phyloP scores from a whole-genome alignment of 2,113 vertebrate genomes.

The Sphyrna mokarran region DNA sequence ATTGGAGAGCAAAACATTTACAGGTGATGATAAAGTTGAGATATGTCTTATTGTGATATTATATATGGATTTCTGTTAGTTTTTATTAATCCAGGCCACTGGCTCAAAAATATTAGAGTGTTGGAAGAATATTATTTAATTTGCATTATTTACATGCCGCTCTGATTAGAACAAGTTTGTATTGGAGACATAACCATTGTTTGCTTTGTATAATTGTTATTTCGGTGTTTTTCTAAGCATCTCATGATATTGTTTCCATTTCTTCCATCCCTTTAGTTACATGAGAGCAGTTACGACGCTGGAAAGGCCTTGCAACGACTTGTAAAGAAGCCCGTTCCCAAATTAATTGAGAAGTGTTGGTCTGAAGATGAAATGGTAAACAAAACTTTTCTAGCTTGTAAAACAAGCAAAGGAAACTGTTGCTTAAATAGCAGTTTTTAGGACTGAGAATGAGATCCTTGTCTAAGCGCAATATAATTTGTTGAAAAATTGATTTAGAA shows the following conservation, averaged over 20 bases:
- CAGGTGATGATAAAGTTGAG: not conserved
- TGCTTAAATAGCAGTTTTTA: not conserved
- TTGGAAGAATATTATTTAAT: not conserved
- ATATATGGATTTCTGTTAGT: not conserved
- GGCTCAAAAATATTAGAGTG: not conserved
- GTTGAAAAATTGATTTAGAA: not conserved
- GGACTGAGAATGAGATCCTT: not conserved
- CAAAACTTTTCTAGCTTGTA: constrained; percentile 1
- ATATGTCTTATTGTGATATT: not conserved
- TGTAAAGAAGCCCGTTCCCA: constrained; percentile 96
- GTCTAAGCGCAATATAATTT: not conserved
- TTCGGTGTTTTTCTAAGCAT: constrained; percentile 41
- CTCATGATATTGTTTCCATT: constrained; percentile 33
- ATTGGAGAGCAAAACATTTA: not conserved
- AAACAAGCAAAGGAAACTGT: not conserved
- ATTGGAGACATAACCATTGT: constrained; percentile 39
- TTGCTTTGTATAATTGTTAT: constrained; percentile 11
- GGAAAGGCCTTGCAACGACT: constrained; percentile 95
- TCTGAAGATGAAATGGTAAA: constrained; percentile 98
- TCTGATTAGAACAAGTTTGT: constrained; percentile 45
- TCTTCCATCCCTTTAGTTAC: constrained; percentile 63
- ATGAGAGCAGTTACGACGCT: constrained; percentile 93
- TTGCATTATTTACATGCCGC: not conserved
- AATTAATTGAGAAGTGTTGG: constrained; percentile 97
- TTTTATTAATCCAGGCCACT: not conserved